Evolutionary conservation across 2,888 invertebrate genomes (phyloP).

Genomic region (Bugulina stolonifera): DNA sequence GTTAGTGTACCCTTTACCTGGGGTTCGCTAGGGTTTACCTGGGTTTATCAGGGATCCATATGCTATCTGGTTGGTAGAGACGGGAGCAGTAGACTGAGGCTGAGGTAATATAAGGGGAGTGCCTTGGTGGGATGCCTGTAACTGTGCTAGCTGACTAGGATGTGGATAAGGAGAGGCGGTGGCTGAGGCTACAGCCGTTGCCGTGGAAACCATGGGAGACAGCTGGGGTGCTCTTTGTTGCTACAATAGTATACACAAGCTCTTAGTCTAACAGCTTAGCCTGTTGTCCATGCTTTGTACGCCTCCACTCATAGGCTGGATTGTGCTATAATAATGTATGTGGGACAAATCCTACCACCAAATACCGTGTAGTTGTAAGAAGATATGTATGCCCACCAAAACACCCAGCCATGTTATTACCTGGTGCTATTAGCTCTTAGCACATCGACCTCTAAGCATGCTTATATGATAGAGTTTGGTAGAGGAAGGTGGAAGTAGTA

Average conservation of each 20-base stretch:
- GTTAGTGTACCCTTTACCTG: not conserved
- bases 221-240: not conserved
- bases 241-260: slow-evolving; percentile 12
- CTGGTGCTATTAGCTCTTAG: too few species aligned
- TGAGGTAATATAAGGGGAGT: slow-evolving; percentile 23
- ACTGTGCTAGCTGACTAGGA: slow-evolving; percentile 26
- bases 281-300: too few species aligned
- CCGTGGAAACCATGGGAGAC: slow-evolving; percentile 23
- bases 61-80: not conserved
- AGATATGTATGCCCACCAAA: too few species aligned
- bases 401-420: too few species aligned
- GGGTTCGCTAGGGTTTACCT: slow-evolving; percentile 9
- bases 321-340: too few species aligned
- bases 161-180: slow-evolving; percentile 16
- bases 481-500: too few species aligned
- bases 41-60: slow-evolving; percentile 24
- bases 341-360: too few species aligned
- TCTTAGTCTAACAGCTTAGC: too few species aligned
- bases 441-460: too few species aligned
- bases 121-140: slow-evolving; percentile 23
- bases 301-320: too few species aligned
- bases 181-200: slow-evolving; percentile 14
- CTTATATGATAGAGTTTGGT: too few species aligned
- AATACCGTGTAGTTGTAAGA: too few species aligned
- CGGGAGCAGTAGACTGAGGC: not conserved